A percentile compares a stretch with the other conserved stretches of the same genome.
Conservation (phyloP, 2,888 invertebrate species). For the Cerastoderma edule region DNA sequence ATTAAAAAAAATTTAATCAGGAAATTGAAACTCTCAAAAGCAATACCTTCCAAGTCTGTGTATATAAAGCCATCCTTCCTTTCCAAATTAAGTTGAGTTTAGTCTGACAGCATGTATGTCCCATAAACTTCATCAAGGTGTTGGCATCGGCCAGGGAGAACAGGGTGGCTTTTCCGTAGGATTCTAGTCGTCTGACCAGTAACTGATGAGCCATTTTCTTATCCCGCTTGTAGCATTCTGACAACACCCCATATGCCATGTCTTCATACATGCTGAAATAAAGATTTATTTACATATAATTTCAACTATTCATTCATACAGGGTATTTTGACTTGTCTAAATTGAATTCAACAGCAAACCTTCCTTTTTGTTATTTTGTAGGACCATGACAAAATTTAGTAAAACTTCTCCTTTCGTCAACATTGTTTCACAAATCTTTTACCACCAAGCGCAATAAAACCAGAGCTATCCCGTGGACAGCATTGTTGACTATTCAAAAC, state of each 20-base stretch:
- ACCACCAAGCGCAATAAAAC: no score
- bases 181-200: slow-evolving; percentile 73
- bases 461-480: no score
- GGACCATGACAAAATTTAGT: no score
- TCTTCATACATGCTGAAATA: slow-evolving; percentile 77
- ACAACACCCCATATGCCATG: slow-evolving; percentile 78
- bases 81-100: slow-evolving; percentile 83
- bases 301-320: not conserved
- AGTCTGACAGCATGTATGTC: slow-evolving; percentile 82
- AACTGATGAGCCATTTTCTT: slow-evolving; percentile 77
- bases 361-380: no score
- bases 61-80: slow-evolving; percentile 82
- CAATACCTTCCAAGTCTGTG: slow-evolving; percentile 81
- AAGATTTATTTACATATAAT: not conserved
- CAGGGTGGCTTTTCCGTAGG: slow-evolving; percentile 78
- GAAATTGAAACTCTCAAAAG: no score
- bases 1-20: no score
- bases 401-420: no score
- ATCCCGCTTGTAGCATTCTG: slow-evolving; percentile 80
- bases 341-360: no score
- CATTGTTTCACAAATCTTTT: no score
- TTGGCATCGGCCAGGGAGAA: slow-evolving; percentile 80
- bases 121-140: slow-evolving; percentile 82
- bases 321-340: not conserved
- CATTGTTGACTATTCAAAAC: no score